phyloP scores from a whole-genome alignment of 2,888 invertebrate genomes.

The Cecidostiba fungosa region DNA sequence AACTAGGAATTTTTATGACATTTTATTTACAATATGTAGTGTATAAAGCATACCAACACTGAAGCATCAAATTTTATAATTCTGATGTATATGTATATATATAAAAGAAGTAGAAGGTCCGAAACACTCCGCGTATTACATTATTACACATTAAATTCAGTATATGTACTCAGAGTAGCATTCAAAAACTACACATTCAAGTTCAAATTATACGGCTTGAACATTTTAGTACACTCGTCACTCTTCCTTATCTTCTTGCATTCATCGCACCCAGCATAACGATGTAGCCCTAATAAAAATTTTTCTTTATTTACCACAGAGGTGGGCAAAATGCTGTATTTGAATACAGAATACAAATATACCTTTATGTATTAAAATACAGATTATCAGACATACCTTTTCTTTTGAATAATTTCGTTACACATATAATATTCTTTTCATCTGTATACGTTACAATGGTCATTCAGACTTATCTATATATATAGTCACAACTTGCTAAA shows the following conservation, averaged over 20 bases:
- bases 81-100: constrained; percentile 54
- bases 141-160: constrained; percentile 69
- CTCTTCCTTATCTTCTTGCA: constrained; percentile 69
- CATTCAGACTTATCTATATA: constrained; percentile 47
- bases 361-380: constrained; percentile 60
- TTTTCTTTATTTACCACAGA: constrained; percentile 70
- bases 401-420: constrained; percentile 42
- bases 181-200: constrained; percentile 66
- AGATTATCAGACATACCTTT: constrained; percentile 45
- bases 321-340: constrained; percentile 60
- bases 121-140: constrained; percentile 75
- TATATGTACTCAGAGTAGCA: constrained; percentile 73
- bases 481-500: constrained; percentile 5
- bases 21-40: constrained; percentile 65
- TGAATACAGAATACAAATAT: constrained; percentile 55
- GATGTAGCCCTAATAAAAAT: constrained; percentile 71
- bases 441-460: constrained; percentile 61
- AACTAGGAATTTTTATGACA: constrained; percentile 63
- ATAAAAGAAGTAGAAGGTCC: constrained; percentile 69
- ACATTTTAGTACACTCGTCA: constrained; percentile 59
- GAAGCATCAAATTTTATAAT: constrained; percentile 63
- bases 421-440: constrained; percentile 19
- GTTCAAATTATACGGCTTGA: constrained; percentile 64
- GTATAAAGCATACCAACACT: constrained; percentile 64
- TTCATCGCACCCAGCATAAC: constrained; percentile 70